Evolutionary conservation across 2,888 invertebrate genomes (phyloP).

Genomic region (Diaphora mendica): DNA sequence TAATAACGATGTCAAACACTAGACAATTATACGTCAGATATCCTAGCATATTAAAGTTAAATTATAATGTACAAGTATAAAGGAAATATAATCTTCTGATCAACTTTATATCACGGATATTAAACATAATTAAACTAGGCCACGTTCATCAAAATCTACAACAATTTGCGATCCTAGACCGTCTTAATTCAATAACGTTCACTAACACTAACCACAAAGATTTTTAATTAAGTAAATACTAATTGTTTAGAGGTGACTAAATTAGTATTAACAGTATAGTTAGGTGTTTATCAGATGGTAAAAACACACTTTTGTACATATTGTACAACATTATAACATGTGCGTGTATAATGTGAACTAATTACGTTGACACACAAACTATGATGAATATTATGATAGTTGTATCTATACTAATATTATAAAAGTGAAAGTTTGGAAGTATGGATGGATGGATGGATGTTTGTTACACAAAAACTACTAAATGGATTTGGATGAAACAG

Average conservation of each 20-base stretch:
- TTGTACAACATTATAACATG: not conserved
- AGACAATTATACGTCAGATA: no score
- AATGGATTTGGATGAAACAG: no score
- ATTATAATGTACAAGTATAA: no score
- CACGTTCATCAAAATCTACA: slow-evolving; percentile 29
- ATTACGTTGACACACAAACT: not conserved
- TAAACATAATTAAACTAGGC: slow-evolving; percentile 29
- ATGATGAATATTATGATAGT: not conserved
- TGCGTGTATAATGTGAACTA: not conserved
- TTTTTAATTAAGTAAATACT: slow-evolving; percentile 6
- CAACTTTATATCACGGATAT: slow-evolving; percentile 21
- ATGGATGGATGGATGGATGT: no score
- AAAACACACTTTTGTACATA: not conserved
- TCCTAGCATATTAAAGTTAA: no score
- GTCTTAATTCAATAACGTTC: slow-evolving; percentile 30
- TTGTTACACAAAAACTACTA: no score
- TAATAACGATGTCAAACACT: no score
- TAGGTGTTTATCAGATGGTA: not conserved
- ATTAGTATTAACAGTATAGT: not conserved
- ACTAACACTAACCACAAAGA: slow-evolving; percentile 2
- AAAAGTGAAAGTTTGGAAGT: no score
- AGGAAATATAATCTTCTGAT: slow-evolving; percentile 8
- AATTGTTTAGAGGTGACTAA: not conserved
- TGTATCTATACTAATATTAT: no score
- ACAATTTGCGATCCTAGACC: slow-evolving; percentile 32